Base-by-base conservation (phyloP, 2,113 vertebrate genomes). In the Rutilus rutilus region DNA sequence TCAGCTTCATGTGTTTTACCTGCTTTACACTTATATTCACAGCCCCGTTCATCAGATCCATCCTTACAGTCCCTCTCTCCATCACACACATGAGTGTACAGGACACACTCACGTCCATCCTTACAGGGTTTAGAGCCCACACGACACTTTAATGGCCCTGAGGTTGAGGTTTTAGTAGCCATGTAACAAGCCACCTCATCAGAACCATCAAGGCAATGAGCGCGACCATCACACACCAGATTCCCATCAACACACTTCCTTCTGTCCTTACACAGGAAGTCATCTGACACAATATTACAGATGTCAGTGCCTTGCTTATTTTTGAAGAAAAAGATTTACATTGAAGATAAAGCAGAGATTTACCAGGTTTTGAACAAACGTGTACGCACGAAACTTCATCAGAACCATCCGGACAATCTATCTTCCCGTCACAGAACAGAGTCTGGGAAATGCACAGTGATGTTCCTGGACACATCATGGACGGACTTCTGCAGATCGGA, bases 381-480 rank as follows among this genome's bases (percentile, higher is more conserved):
- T 74, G 74, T 2, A 91, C 30, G 8, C 96, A 98, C 23, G 89
- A 84, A 0, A 94, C 91, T 85, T 98, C 97, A 83, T 98, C 96
- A 0, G 95, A 96, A 65, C 96, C 96, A 54, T 97, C 95, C 0
- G 88, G 90, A 76, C 97, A 97, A 91, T 98, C 96, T 7, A 83
- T 88, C 65, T 93, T 93, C 1, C 96, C 95, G 5, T 98, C 94
- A 69, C 97, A 97, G 57, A 96, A 2, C 12, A 93, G 94, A 52
- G 88, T 90, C 8, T 80, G 90, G 36, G 93, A 86, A 33, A 98
- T 84, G 0, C 97, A 98, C 62, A 93, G 78, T 0, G 90, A 86
- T 7, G 95, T 94, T 0, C 93, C 92, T 21, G 1, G 90, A 89
- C 96, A 98, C 50, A 81, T 86, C 64, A 94, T 17, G 1, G 92